Evolutionary conservation across 2,888 invertebrate genomes (phyloP), one percentile per base, ranked within the genome.

Genomic region (Agriopis leucophaearia): DNA sequence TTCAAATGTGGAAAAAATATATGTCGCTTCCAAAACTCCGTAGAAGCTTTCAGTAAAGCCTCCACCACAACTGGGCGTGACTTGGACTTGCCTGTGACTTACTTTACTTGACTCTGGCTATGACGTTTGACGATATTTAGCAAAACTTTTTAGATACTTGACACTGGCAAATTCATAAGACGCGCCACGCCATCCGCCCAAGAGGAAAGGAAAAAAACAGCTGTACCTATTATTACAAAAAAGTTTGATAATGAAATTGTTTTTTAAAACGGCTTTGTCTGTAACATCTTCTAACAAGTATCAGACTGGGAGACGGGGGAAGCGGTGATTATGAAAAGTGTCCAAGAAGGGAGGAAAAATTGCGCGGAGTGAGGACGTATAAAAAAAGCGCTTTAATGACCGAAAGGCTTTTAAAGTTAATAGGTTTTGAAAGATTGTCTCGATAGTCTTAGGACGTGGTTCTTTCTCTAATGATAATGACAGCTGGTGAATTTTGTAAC

Each of bases 301-400:
- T 75, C 75, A 78, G 74, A 72, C 73, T 69, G 78, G 78, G 78
- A 74, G 42, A 55, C 40, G 47, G 56, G 63, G 83, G 84, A 82
- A 79, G 83, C 83, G 85, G 90, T 92, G 92, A 94, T 93, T 92
- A 92, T 91, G 92, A 92, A 92, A 92, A 94, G 92, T 92, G 93
- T 92, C 90, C 87, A 77, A 82, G 78, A 73, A 78, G 89, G 87
- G 85, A 79, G 86, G 88, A 90, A 89, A 91, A 90, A 88, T 88
- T 84, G 86, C 85, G 81, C 82, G 81, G 79, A 83, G 84, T 78
- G 85, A 80, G 81, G 83, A 84, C 90, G 87, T 88, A 91, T 87
- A 88, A 90, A 93, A 66, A 92, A 91, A 89, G 83, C 82, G 86
- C 86, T 90, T 84, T 91, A 92, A 92, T 89, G 92, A 88, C 88